Percentiles rank a stretch among this genome's conserved stretches.
These are phyloP conservation scores for Thumatha senex DNA, from an alignment of 2,888 invertebrate genomes.

Conservation along the genomic window DNA sequence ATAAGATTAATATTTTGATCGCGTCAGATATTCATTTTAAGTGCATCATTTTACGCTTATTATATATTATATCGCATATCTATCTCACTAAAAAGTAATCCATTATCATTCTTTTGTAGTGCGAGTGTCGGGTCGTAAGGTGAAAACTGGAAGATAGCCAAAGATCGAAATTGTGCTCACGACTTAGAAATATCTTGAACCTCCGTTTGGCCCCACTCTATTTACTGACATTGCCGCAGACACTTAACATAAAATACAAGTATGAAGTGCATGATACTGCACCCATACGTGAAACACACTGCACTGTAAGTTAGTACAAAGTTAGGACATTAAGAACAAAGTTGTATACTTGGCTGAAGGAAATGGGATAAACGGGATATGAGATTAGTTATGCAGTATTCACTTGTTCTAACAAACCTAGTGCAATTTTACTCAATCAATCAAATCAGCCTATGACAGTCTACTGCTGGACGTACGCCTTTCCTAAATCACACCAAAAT, in stretches of 20 bases:
- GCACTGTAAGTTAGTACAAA: conserved; percentile 17
- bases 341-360: conserved; percentile 15
- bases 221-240: background rate
- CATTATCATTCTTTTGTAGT: background rate
- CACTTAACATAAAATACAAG: no score
- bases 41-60: no score
- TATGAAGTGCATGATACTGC: background rate
- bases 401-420: no score
- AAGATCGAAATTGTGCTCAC: background rate
- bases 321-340: conserved; percentile 27
- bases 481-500: no score
- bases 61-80: no score
- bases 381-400: conserved; percentile 1
- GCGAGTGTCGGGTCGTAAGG: background rate
- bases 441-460: no score
- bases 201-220: background rate
- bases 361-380: conserved; percentile 5
- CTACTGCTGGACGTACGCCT: no score
- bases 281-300: conserved; percentile 6
- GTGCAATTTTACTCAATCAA: no score
- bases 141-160: conserved; percentile 2
- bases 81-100: no score
- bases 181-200: conserved; percentile 1
- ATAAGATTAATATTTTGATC: no score
- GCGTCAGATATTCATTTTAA: no score